phyloP scores from a whole-genome alignment of 1,140 invertebrate genomes.

The Solen grandis region DNA sequence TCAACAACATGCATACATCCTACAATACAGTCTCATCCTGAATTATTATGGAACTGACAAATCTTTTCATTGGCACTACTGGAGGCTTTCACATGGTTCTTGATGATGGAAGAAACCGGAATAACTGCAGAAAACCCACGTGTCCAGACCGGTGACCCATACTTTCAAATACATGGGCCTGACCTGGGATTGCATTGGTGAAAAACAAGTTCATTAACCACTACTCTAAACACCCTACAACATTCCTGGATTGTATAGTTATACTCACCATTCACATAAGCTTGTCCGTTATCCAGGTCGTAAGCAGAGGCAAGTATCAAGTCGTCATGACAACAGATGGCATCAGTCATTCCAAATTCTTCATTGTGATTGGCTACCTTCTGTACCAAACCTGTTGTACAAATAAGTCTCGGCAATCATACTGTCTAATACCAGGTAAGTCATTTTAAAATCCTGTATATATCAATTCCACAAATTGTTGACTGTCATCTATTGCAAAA shows the following conservation, averaged over 20 bases:
- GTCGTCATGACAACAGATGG: slow-evolving; percentile 62
- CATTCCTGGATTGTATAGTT: not conserved
- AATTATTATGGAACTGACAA: too few relatives aligned
- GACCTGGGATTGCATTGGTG: not conserved
- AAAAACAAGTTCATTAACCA: not conserved
- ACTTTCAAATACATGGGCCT: not conserved
- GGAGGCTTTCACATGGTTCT: not conserved
- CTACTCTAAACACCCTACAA: not conserved
- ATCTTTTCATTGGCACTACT: too few relatives aligned
- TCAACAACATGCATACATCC: too few relatives aligned
- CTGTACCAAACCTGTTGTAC: slow-evolving; percentile 66
- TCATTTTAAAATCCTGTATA: too few relatives aligned
- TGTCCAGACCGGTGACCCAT: not conserved
- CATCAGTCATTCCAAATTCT: slow-evolving; percentile 74
- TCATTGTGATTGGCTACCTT: slow-evolving; percentile 70
- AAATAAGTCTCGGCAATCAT: too few relatives aligned
- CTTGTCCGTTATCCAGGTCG: slow-evolving; percentile 71
- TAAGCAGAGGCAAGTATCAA: slow-evolving; percentile 70
- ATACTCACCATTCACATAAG: slow-evolving; percentile 74
- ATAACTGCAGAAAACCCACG: not conserved
- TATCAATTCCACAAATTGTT: too few relatives aligned
- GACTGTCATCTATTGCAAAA: too few relatives aligned
- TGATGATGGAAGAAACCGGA: too few relatives aligned
- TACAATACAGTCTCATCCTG: too few relatives aligned
- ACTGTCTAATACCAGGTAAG: too few relatives aligned